Evolutionary conservation across 2,113 vertebrate genomes (phyloP).

Genomic region (Barbus barbus): DNA sequence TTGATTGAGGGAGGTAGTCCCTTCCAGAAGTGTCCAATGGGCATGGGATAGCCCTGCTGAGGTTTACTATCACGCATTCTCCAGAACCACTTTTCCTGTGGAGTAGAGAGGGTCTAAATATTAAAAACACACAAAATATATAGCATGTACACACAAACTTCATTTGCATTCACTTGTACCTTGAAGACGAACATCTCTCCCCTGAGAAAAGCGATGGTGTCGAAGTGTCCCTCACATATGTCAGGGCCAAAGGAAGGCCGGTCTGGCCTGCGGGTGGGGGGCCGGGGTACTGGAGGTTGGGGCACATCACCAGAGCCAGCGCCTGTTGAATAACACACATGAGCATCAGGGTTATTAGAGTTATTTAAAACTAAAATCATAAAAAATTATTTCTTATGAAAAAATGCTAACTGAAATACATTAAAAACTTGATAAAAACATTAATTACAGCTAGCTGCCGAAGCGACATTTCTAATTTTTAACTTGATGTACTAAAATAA

Average conservation of each 20-base stretch:
- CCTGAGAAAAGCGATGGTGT: conserved; percentile 85
- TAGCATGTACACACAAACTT: background rate
- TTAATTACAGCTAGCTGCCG: no score
- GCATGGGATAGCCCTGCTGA: conserved; percentile 84
- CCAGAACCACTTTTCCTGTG: conserved; percentile 87
- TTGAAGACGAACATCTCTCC: conserved; percentile 94
- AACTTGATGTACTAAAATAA: no score
- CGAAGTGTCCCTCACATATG: conserved; percentile 88
- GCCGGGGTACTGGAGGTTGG: conserved; percentile 66
- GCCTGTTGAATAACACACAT: conserved; percentile 55
- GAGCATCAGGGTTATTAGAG: background rate
- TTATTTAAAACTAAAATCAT: background rate
- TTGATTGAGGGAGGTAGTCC: conserved; percentile 86
- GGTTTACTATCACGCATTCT: conserved; percentile 85
- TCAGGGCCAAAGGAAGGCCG: conserved; percentile 74
- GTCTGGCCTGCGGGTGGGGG: conserved; percentile 67
- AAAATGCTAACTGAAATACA: background rate
- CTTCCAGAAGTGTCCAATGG: conserved; percentile 87
- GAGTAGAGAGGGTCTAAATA: background rate
- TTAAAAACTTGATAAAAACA: no score
- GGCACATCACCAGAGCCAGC: conserved; percentile 68
- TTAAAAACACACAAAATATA: conserved; percentile 1
- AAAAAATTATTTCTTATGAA: no score
- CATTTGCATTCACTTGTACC: conserved; percentile 64
- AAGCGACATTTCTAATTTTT: no score